Conservation (phyloP, 1,140 invertebrate genomes). For the Leucophenga varia region DNA sequence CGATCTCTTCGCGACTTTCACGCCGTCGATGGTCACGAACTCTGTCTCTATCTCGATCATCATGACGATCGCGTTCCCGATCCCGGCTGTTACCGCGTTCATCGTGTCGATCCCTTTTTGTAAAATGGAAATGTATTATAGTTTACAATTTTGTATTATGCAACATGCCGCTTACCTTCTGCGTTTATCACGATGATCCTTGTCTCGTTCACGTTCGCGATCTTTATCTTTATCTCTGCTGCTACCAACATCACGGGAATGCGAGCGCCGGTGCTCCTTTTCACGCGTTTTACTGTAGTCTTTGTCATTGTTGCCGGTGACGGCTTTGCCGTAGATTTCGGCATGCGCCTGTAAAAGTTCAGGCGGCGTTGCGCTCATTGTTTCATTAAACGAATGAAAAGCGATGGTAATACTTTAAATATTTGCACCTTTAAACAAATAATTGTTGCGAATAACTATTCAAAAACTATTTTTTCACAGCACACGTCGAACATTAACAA, state of each 20-base stretch:
- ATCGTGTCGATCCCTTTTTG: too few relatives aligned
- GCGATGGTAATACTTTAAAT: neutral
- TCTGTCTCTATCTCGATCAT: constrained; percentile 40
- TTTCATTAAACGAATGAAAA: too few relatives aligned
- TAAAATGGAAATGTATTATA: too few relatives aligned
- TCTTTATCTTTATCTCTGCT: constrained; percentile 58
- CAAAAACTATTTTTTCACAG: constrained; percentile 1
- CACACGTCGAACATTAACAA: too few relatives aligned
- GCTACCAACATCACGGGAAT: constrained; percentile 31
- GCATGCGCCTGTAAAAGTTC: constrained; percentile 15
- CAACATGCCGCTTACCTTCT: constrained; percentile 17
- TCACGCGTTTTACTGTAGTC: constrained; percentile 22
- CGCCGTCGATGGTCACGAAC: constrained; percentile 26
- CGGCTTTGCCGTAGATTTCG: constrained; percentile 22
- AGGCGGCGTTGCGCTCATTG: constrained; percentile 42
- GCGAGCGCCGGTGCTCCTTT: constrained; percentile 34
- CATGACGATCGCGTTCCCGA: constrained; percentile 53
- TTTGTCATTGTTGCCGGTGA: constrained; percentile 22
- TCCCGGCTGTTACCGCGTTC: constrained; percentile 35
- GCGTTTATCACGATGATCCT: constrained; percentile 58
- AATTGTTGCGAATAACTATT: too few relatives aligned
- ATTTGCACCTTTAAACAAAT: neutral
- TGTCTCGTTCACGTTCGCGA: constrained; percentile 42
- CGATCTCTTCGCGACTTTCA: constrained; percentile 51
- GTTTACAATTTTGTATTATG: too few relatives aligned